phyloP scores from a whole-genome alignment of 2,113 vertebrate species.

The Ardeotis arabs region DNA sequence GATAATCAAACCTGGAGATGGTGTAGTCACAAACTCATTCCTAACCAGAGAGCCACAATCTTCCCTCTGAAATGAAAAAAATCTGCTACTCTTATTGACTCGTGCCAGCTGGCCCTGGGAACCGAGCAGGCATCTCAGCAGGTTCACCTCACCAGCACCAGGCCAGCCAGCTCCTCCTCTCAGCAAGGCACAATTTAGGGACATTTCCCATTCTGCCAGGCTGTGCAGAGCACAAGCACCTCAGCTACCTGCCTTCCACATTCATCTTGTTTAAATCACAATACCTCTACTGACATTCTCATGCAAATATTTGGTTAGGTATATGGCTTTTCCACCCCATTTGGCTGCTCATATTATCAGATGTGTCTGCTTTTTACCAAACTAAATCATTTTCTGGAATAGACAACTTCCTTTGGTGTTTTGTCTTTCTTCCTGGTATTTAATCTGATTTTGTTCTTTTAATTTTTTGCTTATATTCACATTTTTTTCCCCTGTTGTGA shows the following conservation, averaged over 20 bases:
- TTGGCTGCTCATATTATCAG: background rate
- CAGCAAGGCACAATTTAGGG: background rate
- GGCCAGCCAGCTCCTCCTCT: background rate
- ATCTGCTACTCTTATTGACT: background rate
- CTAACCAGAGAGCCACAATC: background rate
- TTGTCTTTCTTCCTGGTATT: background rate
- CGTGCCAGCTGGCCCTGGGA: background rate
- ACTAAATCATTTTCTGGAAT: background rate
- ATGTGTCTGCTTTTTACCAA: background rate
- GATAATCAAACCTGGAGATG: background rate
- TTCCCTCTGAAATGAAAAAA: background rate
- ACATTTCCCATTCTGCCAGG: background rate
- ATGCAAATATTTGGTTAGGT: background rate
- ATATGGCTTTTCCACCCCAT: background rate
- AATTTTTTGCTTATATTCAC: background rate
- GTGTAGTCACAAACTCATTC: background rate
- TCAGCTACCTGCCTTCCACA: background rate
- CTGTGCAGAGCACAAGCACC: background rate
- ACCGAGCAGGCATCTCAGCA: rapidly evolving
- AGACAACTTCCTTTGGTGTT: background rate
- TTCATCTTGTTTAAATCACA: background rate
- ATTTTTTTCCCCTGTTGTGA: background rate
- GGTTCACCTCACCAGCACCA: background rate
- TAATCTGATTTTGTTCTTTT: background rate
- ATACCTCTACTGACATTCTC: background rate